Evolutionary conservation across 2,888 invertebrate species (phyloP).

Genomic region (Amphipyra tragopoginis): DNA sequence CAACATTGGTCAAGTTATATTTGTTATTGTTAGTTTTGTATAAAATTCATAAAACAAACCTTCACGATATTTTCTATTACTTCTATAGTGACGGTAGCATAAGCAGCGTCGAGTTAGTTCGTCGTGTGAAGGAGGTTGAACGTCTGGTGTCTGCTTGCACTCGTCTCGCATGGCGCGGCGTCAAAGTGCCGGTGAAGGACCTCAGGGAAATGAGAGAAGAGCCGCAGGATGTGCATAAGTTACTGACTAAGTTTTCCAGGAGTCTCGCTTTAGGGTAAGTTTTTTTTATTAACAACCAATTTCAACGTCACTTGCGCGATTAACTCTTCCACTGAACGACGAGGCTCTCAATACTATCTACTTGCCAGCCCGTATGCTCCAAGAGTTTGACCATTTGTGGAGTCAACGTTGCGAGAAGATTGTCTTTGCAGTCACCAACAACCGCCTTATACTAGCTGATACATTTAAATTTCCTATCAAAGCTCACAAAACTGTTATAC

Average conservation of each 20-base stretch:
- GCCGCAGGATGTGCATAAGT: slow-evolving; percentile 62
- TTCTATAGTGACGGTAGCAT: slow-evolving; percentile 77
- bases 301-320: background rate
- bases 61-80: background rate
- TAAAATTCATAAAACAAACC: background rate
- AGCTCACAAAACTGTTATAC: no score
- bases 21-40: no score
- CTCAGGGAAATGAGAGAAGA: slow-evolving; percentile 67
- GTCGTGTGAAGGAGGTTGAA: slow-evolving; percentile 85
- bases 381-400: background rate
- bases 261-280: slow-evolving; percentile 53
- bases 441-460: no score
- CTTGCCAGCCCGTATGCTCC: background rate
- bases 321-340: background rate
- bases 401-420: background rate
- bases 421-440: background rate
- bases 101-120: slow-evolving; percentile 77
- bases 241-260: slow-evolving; percentile 81
- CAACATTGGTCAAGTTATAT: background rate
- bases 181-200: slow-evolving; percentile 78
- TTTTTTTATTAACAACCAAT: background rate
- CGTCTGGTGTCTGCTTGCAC: slow-evolving; percentile 86
- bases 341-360: background rate
- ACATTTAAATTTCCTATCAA: no score
- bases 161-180: slow-evolving; percentile 85